Conservation (phyloP, 64 coral and sea anemone species). For the Stichodactyla helianthus region DNA sequence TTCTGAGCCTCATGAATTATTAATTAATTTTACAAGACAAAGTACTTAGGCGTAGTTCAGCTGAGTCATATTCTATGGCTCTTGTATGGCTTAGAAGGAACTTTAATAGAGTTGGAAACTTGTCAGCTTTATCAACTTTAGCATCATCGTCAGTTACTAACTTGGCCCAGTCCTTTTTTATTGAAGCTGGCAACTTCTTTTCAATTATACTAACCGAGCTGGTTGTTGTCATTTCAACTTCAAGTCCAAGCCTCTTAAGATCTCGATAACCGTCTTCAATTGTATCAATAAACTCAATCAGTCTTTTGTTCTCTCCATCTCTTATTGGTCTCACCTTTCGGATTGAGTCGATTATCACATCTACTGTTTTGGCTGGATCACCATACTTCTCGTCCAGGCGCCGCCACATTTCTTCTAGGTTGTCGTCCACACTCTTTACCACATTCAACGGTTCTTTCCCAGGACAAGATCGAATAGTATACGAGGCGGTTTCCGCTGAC, state of each 20-base stretch:
- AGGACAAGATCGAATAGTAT: conserved; percentile 8
- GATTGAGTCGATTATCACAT: conserved; percentile 13
- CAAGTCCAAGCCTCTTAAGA: conserved; percentile 8
- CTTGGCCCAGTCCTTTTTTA: conserved; percentile 24
- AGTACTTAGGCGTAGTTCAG: neutral
- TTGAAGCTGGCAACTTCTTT: neutral
- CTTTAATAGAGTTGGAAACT: conserved; percentile 25
- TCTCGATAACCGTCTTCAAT: conserved; percentile 31
- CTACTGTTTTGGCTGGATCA: conserved; percentile 12
- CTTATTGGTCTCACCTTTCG: neutral
- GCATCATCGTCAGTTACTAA: neutral
- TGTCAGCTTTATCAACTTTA: conserved; percentile 22
- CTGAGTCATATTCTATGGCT: conserved; percentile 19
- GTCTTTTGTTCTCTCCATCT: conserved; percentile 35
- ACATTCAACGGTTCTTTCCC: neutral
- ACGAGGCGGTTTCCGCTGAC: neutral
- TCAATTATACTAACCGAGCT: conserved; percentile 14
- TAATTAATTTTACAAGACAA: no score
- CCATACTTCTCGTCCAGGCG: conserved; percentile 27
- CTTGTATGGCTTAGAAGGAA: conserved; percentile 34
- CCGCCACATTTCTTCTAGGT: conserved; percentile 31
- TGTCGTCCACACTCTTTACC: conserved; percentile 9
- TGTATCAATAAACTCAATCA: conserved; percentile 26
- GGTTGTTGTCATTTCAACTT: conserved; percentile 17
- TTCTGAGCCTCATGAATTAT: no score